Evolutionary conservation across 2,113 vertebrate genomes (phyloP).

Genomic region (Peromyscus californicus): DNA sequence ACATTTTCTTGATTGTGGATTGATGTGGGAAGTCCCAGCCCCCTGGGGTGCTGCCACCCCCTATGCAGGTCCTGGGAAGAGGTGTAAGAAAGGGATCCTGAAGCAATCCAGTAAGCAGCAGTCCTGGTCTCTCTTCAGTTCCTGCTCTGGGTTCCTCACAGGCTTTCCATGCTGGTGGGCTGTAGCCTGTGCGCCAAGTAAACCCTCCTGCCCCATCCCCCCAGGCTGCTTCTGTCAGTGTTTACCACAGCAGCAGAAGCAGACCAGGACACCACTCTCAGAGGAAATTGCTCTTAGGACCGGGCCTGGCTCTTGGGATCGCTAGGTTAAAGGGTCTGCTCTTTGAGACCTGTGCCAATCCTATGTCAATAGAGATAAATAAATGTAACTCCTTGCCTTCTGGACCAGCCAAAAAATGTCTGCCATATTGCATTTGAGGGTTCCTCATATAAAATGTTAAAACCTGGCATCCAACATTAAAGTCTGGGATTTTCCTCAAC

Average conservation of each 20-base stretch:
- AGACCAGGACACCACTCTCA: neutral
- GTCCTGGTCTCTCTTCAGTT: neutral
- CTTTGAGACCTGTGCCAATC: neutral
- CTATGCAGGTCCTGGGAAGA: neutral
- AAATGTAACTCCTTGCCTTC: neutral
- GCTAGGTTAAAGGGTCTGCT: conserved; percentile 13
- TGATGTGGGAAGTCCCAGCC: neutral
- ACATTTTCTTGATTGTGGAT: neutral
- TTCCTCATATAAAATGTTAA: neutral
- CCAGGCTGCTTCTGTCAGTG: neutral
- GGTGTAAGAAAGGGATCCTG: neutral
- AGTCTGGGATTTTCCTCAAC: neutral
- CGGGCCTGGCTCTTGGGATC: conserved; percentile 25
- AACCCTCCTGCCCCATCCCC: neutral
- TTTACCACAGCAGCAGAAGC: neutral
- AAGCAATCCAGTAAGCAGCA: neutral
- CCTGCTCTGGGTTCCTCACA: neutral
- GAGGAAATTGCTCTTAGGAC: neutral
- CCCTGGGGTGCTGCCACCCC: neutral
- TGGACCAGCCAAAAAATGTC: conserved; percentile 10
- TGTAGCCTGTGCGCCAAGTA: neutral
- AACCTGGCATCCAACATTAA: neutral
- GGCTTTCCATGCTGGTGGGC: neutral
- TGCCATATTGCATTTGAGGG: neutral
- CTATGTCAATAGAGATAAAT: neutral